A percentile compares a stretch with the other conserved stretches of the same genome.
Conservation (phyloP, 2,113 vertebrate genomes). For the Macroglossus sobrinus region DNA sequence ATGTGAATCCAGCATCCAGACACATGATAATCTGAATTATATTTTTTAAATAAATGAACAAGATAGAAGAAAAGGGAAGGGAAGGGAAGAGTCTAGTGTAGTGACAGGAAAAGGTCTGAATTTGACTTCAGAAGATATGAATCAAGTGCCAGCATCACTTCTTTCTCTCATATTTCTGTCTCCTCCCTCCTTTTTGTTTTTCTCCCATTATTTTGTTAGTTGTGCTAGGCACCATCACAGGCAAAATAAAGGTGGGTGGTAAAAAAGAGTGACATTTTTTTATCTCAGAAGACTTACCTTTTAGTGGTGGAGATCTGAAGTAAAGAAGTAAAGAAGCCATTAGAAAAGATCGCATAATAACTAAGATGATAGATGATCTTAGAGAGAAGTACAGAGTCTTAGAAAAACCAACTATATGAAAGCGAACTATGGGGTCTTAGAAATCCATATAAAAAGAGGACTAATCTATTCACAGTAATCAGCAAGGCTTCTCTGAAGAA, state of each 20-base stretch:
- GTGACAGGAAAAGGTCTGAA: neutral
- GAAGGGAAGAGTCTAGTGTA: neutral
- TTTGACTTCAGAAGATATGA: neutral
- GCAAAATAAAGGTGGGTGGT: neutral
- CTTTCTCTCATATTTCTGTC: neutral
- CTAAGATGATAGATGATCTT: neutral
- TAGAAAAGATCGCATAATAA: neutral
- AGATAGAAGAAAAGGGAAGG: neutral
- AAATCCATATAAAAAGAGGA: neutral
- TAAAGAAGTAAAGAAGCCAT: neutral
- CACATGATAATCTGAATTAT: neutral
- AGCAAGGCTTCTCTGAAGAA: neutral
- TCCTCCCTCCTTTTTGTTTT: neutral
- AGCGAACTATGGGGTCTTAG: neutral
- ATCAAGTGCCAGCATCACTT: neutral
- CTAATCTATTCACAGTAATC: neutral
- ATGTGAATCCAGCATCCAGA: neutral
- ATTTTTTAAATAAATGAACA: neutral
- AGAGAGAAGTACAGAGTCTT: neutral
- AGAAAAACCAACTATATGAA: neutral
- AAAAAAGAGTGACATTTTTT: neutral
- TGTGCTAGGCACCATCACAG: neutral
- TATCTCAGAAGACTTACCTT: neutral
- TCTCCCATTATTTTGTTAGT: neutral
- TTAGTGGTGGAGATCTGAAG: neutral